A percentile compares a stretch with the other conserved stretches of the same genome.
Conservation (phyloP, 2,113 vertebrate species). For the Nothocercus julius region DNA sequence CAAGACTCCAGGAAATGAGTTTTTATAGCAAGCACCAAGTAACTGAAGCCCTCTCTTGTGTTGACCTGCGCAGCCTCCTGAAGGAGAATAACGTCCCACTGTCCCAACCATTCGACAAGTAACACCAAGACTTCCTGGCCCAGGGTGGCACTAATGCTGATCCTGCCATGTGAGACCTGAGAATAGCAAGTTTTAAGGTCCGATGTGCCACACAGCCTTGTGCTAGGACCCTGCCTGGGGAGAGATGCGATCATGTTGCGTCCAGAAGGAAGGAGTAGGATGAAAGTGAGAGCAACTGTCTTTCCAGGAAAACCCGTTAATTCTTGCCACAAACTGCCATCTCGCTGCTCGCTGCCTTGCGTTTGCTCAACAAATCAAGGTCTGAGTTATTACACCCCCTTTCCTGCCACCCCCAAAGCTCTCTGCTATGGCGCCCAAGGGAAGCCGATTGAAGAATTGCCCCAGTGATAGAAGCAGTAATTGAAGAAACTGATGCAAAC, state of each 20-base stretch:
- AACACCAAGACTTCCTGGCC: not conserved
- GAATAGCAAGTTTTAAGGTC: not conserved
- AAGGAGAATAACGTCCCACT: not conserved
- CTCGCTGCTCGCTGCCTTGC: not conserved
- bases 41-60: not conserved
- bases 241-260: not conserved
- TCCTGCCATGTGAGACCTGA: not conserved
- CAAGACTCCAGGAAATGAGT: not conserved
- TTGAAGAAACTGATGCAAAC: conserved; percentile 61
- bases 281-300: conserved; percentile 3
- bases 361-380: conserved; percentile 14
- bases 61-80: not conserved
- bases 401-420: not conserved
- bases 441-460: not conserved
- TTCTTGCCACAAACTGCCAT: not conserved
- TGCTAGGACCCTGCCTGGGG: not conserved
- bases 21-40: not conserved
- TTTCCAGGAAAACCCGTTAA: conserved; percentile 40
- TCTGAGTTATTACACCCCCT: conserved; percentile 5
- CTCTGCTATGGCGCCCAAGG: not conserved
- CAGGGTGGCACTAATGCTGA: not conserved
- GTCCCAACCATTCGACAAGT: not conserved
- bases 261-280: conserved; percentile 43
- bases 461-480: conserved; percentile 6
- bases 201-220: not conserved